Evolutionary conservation across 2,113 vertebrate species (phyloP), one percentile per base, ranked within the genome.

Genomic region (Rhinoptilus africanus): DNA sequence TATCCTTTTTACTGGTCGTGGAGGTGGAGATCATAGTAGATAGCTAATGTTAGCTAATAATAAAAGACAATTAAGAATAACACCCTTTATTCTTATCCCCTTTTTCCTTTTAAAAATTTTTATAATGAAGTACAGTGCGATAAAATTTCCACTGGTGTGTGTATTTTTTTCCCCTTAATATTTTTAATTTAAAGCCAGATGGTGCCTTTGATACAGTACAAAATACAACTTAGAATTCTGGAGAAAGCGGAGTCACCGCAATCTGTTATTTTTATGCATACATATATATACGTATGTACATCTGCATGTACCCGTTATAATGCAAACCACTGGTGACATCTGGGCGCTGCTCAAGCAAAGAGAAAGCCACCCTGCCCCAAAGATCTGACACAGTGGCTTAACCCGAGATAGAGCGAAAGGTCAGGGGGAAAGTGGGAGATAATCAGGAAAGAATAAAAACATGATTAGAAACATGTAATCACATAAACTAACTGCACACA

Each of bases 231-330:
- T 8, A 12, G 86, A 15, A 56, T 8, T 26, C 72, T 5, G 72
- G 89, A 51, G 83, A 23, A 17, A 48, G 0, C 47, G 3, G 79
- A 84, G 89, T 26, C n/a, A 19, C 72, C 1, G 5, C 74, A 8
- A 3, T 30, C 86, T 10, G 93, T 7, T 76, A 2, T 6, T 37
- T 10, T n/a, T 12, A 7, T 11, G 45, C 24, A 6, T 1, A 15
- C 43, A 4, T 9, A 7, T 2, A 45, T 5, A 39, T 1, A 34
- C 0, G 8, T 14, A 2, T 7, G 47, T 11, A 3, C 30, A 18
- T 26, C 50, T 32, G 72, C 39, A 14, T 3, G 8, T 6, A 2
- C 1, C 14, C 5, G 8, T 3, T 14, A 3, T 2, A 37, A n/a
- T 2, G 15, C 51, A 35, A 34, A 66, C 15, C 27, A 2, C 50